A percentile compares a stretch with the other conserved stretches of the same genome.
phyloP scores from a whole-genome alignment of 2,113 vertebrate species.

The Strix uralensis region DNA sequence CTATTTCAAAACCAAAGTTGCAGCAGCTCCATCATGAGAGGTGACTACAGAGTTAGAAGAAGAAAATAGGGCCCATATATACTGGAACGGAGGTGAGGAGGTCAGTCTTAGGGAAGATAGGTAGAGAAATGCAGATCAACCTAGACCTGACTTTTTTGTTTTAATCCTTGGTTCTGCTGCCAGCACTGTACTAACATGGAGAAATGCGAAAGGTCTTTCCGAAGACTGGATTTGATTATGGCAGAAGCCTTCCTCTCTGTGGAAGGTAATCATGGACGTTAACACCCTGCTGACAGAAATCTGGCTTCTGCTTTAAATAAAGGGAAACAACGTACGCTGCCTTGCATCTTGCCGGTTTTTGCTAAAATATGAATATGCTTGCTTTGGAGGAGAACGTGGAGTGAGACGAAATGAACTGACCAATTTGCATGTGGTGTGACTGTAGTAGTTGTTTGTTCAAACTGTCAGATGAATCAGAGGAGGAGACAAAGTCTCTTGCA shows the following conservation, averaged over 20 bases:
- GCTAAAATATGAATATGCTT: neutral
- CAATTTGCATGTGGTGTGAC: neutral
- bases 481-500: neutral
- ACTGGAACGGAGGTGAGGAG: neutral
- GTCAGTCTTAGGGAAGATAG: neutral
- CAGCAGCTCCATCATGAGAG: neutral
- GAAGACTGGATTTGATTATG: neutral
- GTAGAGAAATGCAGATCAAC: neutral
- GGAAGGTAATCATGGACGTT: neutral
- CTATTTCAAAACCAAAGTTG: neutral
- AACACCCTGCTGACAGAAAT: neutral
- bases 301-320: neutral
- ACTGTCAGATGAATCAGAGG: neutral
- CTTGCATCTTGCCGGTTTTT: neutral
- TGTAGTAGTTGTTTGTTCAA: neutral
- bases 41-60: neutral
- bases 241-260: neutral
- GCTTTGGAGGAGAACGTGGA: neutral
- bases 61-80: neutral
- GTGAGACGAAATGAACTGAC: neutral
- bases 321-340: neutral
- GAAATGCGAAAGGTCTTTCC: neutral
- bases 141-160: too few relatives aligned
- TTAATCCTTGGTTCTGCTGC: neutral
- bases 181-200: neutral